Percentiles rank a stretch among this genome's conserved stretches.
Conservation (phyloP, 2,113 vertebrate species). For the Nibea albiflora region DNA sequence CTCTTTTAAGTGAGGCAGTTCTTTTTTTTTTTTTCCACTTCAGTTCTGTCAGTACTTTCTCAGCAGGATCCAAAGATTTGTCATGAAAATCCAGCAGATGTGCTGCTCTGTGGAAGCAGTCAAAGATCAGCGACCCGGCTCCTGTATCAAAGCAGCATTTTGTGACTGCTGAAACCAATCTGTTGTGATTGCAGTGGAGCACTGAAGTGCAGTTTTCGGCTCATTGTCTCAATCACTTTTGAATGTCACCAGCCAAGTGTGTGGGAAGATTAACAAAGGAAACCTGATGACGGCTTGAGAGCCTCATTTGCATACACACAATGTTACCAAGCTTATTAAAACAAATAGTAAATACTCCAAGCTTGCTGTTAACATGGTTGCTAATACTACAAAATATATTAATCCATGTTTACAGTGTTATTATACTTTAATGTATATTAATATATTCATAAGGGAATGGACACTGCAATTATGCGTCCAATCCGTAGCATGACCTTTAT, state of each 20-base stretch:
- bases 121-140: constrained; percentile 33
- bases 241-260: constrained; percentile 54
- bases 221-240: constrained; percentile 53
- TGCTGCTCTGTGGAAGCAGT: constrained; percentile 30
- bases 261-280: constrained; percentile 56
- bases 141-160: constrained; percentile 47
- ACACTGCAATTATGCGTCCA: background rate
- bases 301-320: constrained; percentile 45
- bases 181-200: constrained; percentile 43
- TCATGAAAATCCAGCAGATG: constrained; percentile 38
- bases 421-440: background rate
- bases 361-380: constrained; percentile 3
- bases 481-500: background rate
- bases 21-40: background rate
- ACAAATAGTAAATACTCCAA: constrained; percentile 14
- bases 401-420: background rate
- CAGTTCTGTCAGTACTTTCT: background rate
- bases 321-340: constrained; percentile 9
- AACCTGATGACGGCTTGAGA: constrained; percentile 17
- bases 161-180: constrained; percentile 41
- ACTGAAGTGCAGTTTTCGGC: constrained; percentile 9
- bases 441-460: no score
- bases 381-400: background rate
- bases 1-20: background rate
- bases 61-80: constrained; percentile 13